phyloP scores from a whole-genome alignment of 2,113 vertebrate genomes.

The Prunella fulvescens region DNA sequence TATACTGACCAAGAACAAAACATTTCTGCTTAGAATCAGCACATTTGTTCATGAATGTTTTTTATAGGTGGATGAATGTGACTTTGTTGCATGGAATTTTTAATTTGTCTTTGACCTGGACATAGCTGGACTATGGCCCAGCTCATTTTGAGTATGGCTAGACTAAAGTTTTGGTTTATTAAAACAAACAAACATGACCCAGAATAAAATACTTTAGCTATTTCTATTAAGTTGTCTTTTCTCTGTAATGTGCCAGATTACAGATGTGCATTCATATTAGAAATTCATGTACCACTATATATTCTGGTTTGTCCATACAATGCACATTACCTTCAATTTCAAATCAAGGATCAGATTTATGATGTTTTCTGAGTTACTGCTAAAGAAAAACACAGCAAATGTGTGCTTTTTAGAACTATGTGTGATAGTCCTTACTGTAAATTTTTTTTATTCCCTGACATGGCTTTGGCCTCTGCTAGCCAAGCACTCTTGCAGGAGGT shows the following conservation, averaged over 20 bases:
- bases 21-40: neutral
- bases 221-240: neutral
- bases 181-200: neutral
- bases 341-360: neutral
- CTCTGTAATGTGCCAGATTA: neutral
- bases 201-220: neutral
- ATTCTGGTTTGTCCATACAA: fast-evolving
- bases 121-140: neutral
- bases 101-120: neutral
- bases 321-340: neutral
- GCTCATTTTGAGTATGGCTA: neutral
- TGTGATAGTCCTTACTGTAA: neutral
- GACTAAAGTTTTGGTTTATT: slow-evolving; percentile 4
- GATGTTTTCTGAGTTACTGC: neutral
- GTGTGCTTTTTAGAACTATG: neutral
- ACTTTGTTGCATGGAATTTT: neutral
- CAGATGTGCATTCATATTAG: neutral
- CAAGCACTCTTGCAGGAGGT: neutral
- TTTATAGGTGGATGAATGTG: neutral
- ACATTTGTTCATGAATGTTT: neutral
- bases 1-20: neutral
- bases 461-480: neutral
- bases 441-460: neutral
- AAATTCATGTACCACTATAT: neutral
- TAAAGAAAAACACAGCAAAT: neutral